Evolutionary conservation across 1,140 invertebrate species (phyloP).

Genomic region (Anastatus disparis): DNA sequence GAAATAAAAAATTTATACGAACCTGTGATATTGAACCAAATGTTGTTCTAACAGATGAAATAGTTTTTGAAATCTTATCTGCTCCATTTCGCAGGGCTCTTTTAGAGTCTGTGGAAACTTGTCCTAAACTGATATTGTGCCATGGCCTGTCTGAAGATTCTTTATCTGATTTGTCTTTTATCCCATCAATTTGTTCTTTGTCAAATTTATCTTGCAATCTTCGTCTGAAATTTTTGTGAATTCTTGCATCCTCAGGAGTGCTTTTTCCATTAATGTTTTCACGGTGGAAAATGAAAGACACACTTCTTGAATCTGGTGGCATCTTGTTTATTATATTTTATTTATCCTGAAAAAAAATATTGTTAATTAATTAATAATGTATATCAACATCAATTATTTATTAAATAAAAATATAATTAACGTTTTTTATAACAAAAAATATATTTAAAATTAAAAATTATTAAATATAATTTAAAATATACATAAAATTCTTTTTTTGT

Average conservation of each 20-base stretch:
- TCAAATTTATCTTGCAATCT: slow-evolving; percentile 65
- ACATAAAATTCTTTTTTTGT: too few species aligned
- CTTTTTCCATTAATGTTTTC: slow-evolving; percentile 50
- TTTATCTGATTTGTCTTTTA: slow-evolving; percentile 45
- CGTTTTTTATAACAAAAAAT: too few species aligned
- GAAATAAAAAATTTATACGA: slow-evolving; percentile 32
- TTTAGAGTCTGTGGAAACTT: slow-evolving; percentile 63
- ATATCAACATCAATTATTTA: too few species aligned
- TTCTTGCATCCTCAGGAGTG: slow-evolving; percentile 42
- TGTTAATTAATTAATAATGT: too few species aligned
- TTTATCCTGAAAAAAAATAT: background rate
- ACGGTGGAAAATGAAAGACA: slow-evolving; percentile 64
- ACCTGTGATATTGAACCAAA: slow-evolving; percentile 72
- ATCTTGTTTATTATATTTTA: slow-evolving; percentile 44
- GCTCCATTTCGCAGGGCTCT: slow-evolving; percentile 66
- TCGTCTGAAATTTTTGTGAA: slow-evolving; percentile 53
- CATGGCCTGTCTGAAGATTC: slow-evolving; percentile 53
- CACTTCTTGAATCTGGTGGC: slow-evolving; percentile 63
- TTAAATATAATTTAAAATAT: too few species aligned
- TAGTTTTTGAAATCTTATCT: slow-evolving; percentile 70
- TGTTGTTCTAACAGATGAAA: slow-evolving; percentile 69
- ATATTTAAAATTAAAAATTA: too few species aligned
- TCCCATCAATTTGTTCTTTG: slow-evolving; percentile 50
- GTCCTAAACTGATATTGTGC: slow-evolving; percentile 59
- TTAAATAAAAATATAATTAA: too few species aligned